phyloP scores from a whole-genome alignment of 2,113 vertebrate genomes.

The Aspidoscelis tigris region DNA sequence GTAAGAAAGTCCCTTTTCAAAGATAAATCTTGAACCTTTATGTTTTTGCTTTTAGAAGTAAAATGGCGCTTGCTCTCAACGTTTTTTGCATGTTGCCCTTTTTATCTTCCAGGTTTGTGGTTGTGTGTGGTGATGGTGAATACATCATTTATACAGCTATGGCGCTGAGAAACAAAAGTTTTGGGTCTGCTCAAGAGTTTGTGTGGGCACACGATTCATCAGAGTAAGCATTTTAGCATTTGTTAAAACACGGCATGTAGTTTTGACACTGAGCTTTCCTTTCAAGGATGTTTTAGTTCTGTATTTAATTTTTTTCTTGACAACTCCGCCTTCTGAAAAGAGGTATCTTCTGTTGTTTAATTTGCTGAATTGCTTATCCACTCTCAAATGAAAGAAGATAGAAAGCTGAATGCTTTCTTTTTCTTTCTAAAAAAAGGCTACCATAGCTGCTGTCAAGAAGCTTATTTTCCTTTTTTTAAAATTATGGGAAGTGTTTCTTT shows the following conservation, averaged over 20 bases:
- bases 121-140: conserved; percentile 97
- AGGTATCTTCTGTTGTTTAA: neutral
- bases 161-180: conserved; percentile 98
- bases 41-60: neutral
- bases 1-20: conserved; percentile 66
- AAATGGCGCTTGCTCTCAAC: neutral
- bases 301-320: neutral
- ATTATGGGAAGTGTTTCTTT: neutral
- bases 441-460: neutral
- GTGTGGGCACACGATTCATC: conserved; percentile 98
- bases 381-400: neutral
- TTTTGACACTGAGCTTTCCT: neutral
- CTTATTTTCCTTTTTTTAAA: neutral
- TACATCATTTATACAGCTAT: conserved; percentile 99
- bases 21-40: neutral
- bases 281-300: neutral
- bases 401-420: too few species aligned
- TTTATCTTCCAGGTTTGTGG: conserved; percentile 84
- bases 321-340: neutral
- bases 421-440: neutral
- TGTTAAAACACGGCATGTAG: neutral
- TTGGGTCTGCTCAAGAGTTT: conserved; percentile 98
- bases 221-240: conserved; percentile 83
- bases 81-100: neutral
- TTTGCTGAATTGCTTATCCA: neutral